Evolutionary conservation across 2,113 vertebrate genomes (phyloP).

Genomic region (Protomyctophum bolini): DNA sequence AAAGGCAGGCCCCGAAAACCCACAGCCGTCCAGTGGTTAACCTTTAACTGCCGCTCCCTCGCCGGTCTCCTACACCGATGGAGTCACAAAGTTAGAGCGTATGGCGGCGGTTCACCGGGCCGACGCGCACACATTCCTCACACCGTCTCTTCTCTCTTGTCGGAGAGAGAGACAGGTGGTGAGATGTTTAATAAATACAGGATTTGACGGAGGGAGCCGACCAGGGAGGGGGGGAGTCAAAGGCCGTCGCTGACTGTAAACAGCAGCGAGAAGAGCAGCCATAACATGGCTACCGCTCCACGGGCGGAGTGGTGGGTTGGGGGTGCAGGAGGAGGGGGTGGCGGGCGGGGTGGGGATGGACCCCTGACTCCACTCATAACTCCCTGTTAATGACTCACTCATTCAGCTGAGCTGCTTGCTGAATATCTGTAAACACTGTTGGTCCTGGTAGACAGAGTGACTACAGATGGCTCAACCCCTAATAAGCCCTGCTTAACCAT

Average conservation of each 20-base stretch:
- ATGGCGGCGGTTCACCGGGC: constrained; percentile 10
- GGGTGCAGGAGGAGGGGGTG: too few relatives aligned
- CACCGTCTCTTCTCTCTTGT: not conserved
- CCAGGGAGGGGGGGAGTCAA: constrained; percentile 44
- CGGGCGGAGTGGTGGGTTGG: not conserved
- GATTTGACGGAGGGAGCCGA: constrained; percentile 56
- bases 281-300: constrained; percentile 63
- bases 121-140: constrained; percentile 55
- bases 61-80: constrained; percentile 37
- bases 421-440: constrained; percentile 18
- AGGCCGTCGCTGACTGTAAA: constrained; percentile 65
- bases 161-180: constrained; percentile 60
- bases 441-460: constrained; percentile 22
- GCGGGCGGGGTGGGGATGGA: not conserved
- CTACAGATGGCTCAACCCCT: constrained; percentile 13
- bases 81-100: constrained; percentile 36
- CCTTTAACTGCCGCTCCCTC: constrained; percentile 60
- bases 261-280: constrained; percentile 50
- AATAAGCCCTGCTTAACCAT: constrained; percentile 17
- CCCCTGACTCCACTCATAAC: constrained; percentile 33
- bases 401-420: constrained; percentile 16
- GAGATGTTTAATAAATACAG: constrained; percentile 73
- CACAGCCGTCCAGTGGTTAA: constrained; percentile 69
- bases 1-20: constrained; percentile 43
- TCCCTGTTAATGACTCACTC: constrained; percentile 55